Evolutionary conservation across 2,888 invertebrate species (phyloP).

Genomic region (Conomelus anceps): DNA sequence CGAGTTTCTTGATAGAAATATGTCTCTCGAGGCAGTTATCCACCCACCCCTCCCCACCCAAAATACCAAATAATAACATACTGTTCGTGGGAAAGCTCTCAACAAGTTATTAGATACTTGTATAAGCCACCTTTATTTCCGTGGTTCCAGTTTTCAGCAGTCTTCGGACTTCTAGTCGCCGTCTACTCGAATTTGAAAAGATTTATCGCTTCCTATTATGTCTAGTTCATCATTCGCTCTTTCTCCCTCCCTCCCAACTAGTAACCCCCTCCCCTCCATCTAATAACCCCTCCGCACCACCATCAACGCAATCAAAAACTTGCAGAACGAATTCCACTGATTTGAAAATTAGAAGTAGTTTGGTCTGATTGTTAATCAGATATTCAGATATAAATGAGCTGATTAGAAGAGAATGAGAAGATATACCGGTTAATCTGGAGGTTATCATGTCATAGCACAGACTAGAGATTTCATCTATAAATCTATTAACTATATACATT

Average conservation of each 20-base stretch:
- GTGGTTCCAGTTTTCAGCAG: not conserved
- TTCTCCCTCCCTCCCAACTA: not conserved
- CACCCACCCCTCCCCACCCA: not conserved
- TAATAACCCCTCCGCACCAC: too few species aligned
- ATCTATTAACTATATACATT: too few species aligned
- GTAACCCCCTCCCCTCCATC: not conserved
- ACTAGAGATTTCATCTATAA: not conserved
- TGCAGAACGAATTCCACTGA: too few species aligned
- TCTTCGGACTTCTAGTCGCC: too few species aligned
- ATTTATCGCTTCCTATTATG: not conserved
- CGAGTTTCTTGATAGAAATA: not conserved
- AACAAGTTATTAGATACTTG: not conserved
- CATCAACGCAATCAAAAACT: too few species aligned
- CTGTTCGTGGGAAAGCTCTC: not conserved
- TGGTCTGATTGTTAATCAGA: not conserved
- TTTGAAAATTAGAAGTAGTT: not conserved
- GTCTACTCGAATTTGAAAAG: not conserved
- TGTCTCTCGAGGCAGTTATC: too few species aligned
- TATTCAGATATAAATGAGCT: not conserved
- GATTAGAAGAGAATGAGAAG: not conserved
- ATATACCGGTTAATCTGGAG: not conserved
- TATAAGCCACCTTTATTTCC: not conserved
- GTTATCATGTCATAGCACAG: not conserved
- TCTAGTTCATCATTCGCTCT: not conserved
- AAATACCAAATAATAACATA: not conserved